phyloP scores from a whole-genome alignment of 92 coral and sea anemone genomes.

The Phenganax stokvisi region DNA sequence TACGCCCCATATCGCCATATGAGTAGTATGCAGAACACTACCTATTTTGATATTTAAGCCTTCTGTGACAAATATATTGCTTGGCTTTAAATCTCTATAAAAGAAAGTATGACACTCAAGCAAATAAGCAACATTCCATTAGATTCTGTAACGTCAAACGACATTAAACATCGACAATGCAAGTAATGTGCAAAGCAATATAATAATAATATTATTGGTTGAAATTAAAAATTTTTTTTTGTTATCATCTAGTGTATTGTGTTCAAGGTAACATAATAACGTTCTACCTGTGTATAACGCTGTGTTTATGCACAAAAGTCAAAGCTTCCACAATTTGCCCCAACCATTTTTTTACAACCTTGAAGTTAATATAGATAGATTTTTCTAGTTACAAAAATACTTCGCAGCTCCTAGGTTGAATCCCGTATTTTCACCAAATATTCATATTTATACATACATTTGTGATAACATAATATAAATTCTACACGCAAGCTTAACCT shows the following conservation, averaged over 20 bases:
- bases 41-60: slow-evolving; percentile 79
- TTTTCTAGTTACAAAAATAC: background rate
- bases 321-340: slow-evolving; percentile 92
- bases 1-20: no score
- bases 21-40: slow-evolving; percentile 38
- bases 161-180: no score
- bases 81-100: slow-evolving; percentile 95
- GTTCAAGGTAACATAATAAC: no score
- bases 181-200: no score
- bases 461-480: no score
- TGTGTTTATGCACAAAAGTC: slow-evolving; percentile 79
- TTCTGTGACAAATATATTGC: slow-evolving; percentile 85
- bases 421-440: no score
- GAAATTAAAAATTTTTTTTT: background rate
- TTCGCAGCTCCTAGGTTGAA: background rate
- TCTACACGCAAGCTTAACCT: no score
- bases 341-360: slow-evolving; percentile 92
- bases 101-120: background rate
- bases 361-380: background rate
- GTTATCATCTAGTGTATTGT: background rate
- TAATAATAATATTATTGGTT: background rate
- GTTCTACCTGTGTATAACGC: slow-evolving; percentile 98
- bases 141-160: no score
- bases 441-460: no score
- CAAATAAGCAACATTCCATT: background rate